A percentile compares a stretch with the other conserved stretches of the same genome.
Conservation (phyloP, 1,140 invertebrate genomes). For the Callitettix versicolor region DNA sequence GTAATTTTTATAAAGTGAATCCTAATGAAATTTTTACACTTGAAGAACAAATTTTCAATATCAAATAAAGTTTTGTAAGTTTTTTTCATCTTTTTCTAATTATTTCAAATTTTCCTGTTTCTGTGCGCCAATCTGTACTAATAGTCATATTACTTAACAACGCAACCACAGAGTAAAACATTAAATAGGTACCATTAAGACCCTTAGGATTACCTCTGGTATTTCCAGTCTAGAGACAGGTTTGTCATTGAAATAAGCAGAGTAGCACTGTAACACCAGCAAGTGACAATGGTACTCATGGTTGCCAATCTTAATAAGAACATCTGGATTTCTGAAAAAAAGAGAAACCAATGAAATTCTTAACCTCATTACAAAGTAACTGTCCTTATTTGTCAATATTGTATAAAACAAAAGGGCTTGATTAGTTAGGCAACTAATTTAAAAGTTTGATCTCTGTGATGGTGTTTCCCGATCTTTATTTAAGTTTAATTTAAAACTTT, state of each 20-base stretch:
- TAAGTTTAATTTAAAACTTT: no score
- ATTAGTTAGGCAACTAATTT: no score
- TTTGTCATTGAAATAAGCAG: conserved; percentile 39
- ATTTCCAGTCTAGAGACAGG: conserved; percentile 39
- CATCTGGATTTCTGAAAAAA: conserved; percentile 43
- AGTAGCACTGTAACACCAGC: conserved; percentile 47
- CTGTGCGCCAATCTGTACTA: neutral
- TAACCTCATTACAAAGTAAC: no score
- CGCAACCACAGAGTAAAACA: no score
- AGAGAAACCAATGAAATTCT: no score
- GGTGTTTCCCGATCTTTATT: no score
- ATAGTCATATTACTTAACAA: no score
- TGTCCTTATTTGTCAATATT: no score
- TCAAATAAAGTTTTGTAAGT: neutral
- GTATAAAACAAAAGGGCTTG: no score
- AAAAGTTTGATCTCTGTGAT: no score
- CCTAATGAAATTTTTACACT: neutral
- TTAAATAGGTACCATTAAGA: no score
- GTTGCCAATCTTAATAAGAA: conserved; percentile 40
- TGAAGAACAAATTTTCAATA: neutral
- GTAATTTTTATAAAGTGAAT: neutral
- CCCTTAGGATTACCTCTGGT: conserved; percentile 40
- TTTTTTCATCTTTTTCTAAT: neutral
- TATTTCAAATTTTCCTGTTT: neutral
- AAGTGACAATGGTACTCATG: conserved; percentile 47